Base-by-base conservation (phyloP, 2,113 vertebrate species). In the Engystomops pustulosus region DNA sequence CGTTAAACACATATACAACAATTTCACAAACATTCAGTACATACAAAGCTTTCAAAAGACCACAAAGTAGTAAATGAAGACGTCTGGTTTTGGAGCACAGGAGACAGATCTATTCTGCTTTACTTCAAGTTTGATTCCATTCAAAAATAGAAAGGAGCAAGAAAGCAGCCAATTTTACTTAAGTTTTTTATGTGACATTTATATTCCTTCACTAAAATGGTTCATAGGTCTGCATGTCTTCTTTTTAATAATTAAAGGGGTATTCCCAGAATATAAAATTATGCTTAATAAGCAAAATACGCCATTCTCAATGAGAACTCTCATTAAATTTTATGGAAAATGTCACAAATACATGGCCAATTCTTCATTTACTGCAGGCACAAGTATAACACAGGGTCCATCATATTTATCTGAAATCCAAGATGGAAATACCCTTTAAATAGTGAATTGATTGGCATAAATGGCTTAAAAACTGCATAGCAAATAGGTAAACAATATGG, bases 1-100 rank as follows among this genome's bases (percentile, higher is more conserved):
- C 32, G 88, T 89, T 78, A 77, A n/a, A 82, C 51, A 76, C 62
- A 85, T 86, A 82, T 75, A 89, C 83, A 86, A 87, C 78, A 87
- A 81, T 75, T 89, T 79, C 89, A 88, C 79, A 86, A 79, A 88
- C 88, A 76, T 53, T 14, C 34, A 58, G 38, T 23, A 41, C 6
- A 76, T 79, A 77, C 80, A 58, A 68, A 87, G 67, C 27, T 1
- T 79, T 86, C 34, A 32, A 80, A 85, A 80, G n/a, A 36, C 41
- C 30, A 65, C 80, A n/a, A 3, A 84, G 74, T 78, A 78, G 51
- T 77, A 77, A 45, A 36, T 34, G 60, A 65, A 38, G 41, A 41
- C 27, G 55, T 53, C 74, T 47, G 84, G 67, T 25, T 53, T 75
- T 25, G 71, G 55, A 79, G 58, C 60, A 77, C 41, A 71, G 72